Conservation (phyloP, 2,797 vertebrate genomes). For the Myiothlypis coronata region DNA sequence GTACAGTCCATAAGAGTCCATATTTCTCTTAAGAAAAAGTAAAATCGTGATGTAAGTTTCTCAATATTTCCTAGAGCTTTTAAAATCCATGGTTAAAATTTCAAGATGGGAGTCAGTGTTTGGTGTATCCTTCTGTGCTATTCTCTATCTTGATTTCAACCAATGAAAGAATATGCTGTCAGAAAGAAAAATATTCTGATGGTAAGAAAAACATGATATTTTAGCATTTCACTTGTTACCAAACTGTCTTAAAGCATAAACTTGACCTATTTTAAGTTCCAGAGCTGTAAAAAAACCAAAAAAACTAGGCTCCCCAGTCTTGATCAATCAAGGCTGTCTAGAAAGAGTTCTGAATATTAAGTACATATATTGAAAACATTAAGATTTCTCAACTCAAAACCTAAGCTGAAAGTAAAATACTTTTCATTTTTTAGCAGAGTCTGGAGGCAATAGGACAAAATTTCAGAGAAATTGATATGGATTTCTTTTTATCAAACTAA, state of each 20-base stretch:
- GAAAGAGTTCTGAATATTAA: not conserved
- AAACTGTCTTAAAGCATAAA: not conserved
- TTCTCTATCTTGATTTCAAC: not conserved
- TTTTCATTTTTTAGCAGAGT: not conserved
- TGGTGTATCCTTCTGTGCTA: not conserved
- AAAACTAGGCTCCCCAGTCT: not conserved
- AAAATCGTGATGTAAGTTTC: not conserved
- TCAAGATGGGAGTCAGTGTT: not conserved
- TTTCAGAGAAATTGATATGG: not conserved
- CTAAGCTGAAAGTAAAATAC: not conserved
- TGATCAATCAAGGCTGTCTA: not conserved
- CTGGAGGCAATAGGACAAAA: not conserved
- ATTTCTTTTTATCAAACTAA: not conserved
- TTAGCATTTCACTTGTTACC: not conserved
- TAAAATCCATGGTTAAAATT: not conserved
- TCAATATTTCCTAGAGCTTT: not conserved
- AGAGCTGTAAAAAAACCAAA: not conserved
- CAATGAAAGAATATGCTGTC: not conserved
- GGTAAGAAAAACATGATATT: not conserved
- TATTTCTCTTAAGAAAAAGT: not conserved
- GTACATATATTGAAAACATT: not conserved
- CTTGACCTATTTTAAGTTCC: not conserved
- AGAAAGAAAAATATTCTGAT: not conserved
- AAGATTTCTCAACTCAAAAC: not conserved
- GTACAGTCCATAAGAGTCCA: too few relatives aligned